These are phyloP conservation scores for Petrocephalus microphthalmus DNA, from an alignment of 2,113 vertebrate species.

Conservation along the genomic window DNA sequence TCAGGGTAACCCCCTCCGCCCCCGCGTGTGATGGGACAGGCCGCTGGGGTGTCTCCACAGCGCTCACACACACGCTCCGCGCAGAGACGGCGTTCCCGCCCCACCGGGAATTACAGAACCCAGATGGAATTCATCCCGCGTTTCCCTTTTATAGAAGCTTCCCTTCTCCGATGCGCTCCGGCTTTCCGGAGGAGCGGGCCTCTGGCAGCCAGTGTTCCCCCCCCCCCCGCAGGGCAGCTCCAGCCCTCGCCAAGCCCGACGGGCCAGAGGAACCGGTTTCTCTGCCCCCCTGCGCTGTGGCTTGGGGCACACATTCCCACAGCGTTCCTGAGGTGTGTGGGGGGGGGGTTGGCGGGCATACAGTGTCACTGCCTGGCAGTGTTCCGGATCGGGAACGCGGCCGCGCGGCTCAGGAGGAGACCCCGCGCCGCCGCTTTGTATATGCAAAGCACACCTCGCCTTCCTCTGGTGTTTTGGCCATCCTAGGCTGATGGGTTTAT, in stretches of 20 bases:
- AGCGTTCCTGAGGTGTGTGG: background rate
- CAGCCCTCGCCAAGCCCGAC: background rate
- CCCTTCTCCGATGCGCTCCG: background rate
- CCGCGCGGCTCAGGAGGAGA: background rate
- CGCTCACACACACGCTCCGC: background rate
- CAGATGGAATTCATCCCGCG: background rate
- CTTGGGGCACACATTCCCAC: background rate
- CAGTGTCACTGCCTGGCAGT: background rate
- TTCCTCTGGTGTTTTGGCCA: background rate
- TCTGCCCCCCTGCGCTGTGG: background rate
- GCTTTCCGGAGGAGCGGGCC: background rate
- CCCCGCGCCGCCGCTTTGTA: background rate
- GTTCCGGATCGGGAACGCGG: background rate
- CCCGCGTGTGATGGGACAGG: background rate
- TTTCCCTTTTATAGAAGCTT: conserved; percentile 6
- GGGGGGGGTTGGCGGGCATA: background rate
- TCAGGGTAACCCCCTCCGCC: background rate
- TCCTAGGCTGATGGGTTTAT: background rate
- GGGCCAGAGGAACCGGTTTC: background rate
- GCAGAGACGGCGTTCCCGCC: background rate
- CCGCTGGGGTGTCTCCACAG: background rate
- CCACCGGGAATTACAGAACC: background rate
- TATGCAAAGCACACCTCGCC: background rate
- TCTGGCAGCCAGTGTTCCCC: background rate
- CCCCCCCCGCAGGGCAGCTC: background rate